Percentiles rank a stretch among this genome's conserved stretches.
These are phyloP conservation scores for Conus ventricosus DNA, from an alignment of 1,140 invertebrate genomes.

Conservation along the genomic window DNA sequence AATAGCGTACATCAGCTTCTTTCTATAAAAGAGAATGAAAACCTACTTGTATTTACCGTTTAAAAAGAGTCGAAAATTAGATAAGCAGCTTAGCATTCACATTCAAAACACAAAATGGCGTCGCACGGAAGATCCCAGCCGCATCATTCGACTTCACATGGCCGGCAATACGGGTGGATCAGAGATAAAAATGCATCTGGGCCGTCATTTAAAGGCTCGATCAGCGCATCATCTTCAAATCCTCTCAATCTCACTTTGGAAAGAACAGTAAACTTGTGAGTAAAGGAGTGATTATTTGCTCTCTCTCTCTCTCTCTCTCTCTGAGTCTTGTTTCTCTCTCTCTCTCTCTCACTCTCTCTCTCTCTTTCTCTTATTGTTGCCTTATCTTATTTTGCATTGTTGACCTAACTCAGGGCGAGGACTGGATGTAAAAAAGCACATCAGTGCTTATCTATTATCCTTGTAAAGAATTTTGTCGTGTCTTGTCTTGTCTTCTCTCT, in stretches of 20 bases:
- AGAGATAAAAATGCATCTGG: conserved; percentile 44
- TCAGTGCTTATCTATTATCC: too few relatives aligned
- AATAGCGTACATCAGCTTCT: too few relatives aligned
- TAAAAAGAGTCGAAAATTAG: neutral
- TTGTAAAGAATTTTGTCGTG: too few relatives aligned
- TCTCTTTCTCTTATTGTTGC: too few relatives aligned
- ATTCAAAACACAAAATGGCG: conserved; percentile 28
- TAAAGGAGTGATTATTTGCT: neutral
- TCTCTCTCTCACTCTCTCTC: neutral
- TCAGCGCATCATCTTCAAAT: conserved; percentile 38
- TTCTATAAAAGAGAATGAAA: too few relatives aligned
- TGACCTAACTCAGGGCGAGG: too few relatives aligned
- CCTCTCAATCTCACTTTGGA: conserved; percentile 51
- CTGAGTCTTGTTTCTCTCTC: neutral
- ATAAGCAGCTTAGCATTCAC: neutral
- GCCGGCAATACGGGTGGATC: conserved; percentile 40
- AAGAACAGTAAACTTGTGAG: conserved; percentile 56
- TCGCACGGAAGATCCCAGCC: conserved; percentile 31
- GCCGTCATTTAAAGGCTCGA: conserved; percentile 25
- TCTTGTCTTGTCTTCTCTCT: too few relatives aligned
- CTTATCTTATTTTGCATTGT: too few relatives aligned
- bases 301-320: conserved; percentile 10
- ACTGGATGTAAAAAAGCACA: too few relatives aligned
- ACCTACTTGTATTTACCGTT: neutral
- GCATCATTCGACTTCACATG: neutral